phyloP scores from a whole-genome alignment of 2,888 invertebrate genomes.

The Thecophora atra region DNA sequence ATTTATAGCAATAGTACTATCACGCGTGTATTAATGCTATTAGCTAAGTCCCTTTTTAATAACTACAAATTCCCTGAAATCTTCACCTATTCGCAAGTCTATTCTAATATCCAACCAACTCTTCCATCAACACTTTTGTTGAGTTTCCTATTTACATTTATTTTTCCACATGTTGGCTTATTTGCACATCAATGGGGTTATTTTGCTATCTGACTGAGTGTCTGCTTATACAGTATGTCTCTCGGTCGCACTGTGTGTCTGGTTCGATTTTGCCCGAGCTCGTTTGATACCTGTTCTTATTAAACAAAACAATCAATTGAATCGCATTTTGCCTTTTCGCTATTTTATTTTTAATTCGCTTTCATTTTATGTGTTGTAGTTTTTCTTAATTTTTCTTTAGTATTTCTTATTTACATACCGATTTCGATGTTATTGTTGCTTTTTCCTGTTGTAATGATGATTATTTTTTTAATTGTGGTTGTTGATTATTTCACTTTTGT shows the following conservation, averaged over 20 bases:
- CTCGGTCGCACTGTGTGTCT: constrained; percentile 2
- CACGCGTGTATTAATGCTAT: too few species aligned
- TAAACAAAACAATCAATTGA: neutral
- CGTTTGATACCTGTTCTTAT: constrained; percentile 20
- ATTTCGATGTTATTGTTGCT: neutral
- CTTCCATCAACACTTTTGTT: too few species aligned
- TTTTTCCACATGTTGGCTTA: too few species aligned
- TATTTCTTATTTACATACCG: too few species aligned
- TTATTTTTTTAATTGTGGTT: neutral
- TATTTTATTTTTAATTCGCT: constrained; percentile 22
- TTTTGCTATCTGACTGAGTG: neutral
- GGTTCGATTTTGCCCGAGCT: neutral
- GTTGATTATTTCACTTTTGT: neutral
- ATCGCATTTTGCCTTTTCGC: constrained; percentile 12
- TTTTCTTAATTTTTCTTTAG: too few species aligned
- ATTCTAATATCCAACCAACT: too few species aligned
- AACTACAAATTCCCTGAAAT: too few species aligned
- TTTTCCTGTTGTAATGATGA: neutral
- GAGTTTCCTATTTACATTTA: too few species aligned
- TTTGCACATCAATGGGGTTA: too few species aligned
- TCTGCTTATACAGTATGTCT: neutral
- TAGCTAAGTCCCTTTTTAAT: too few species aligned
- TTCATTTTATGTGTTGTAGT: constrained; percentile 5
- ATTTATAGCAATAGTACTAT: too few species aligned
- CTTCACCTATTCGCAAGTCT: too few species aligned